These are phyloP conservation scores for Anolis carolinensis DNA, from an alignment of 2,113 vertebrate species.

Conservation along the genomic window DNA sequence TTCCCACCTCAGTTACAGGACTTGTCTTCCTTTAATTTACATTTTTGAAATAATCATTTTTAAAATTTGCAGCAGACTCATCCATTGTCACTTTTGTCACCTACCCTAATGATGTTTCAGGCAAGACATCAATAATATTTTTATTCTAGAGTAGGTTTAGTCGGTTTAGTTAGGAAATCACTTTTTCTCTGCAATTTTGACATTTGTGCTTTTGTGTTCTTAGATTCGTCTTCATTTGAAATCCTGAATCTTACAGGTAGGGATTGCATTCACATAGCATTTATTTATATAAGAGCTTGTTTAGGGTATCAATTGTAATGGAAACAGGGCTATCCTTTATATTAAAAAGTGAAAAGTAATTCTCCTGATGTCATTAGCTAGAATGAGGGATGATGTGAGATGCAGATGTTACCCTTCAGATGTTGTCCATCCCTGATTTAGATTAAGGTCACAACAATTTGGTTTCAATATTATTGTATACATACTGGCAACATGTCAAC, in stretches of 20 bases:
- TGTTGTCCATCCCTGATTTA: not conserved
- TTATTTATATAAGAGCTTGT: not conserved
- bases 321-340: not conserved
- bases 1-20: not conserved
- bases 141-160: constrained; percentile 38
- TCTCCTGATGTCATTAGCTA: too few species aligned
- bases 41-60: constrained; percentile 13
- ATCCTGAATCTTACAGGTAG: constrained; percentile 60
- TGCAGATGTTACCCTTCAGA: too few species aligned
- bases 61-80: constrained; percentile 34
- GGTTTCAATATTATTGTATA: not conserved
- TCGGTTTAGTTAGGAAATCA: constrained; percentile 37
- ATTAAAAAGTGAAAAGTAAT: not conserved
- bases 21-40: not conserved
- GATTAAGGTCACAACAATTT: not conserved
- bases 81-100: constrained; percentile 62
- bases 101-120: constrained; percentile 64
- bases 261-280: constrained; percentile 19
- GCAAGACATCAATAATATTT: constrained; percentile 65
- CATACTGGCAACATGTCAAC: not conserved
- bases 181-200: constrained; percentile 40
- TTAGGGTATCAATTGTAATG: not conserved
- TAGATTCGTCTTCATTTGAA: constrained; percentile 49
- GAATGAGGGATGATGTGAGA: too few species aligned
- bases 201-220: constrained; percentile 45